phyloP scores from a whole-genome alignment of 2,888 invertebrate genomes.

The Melitaea athalia region DNA sequence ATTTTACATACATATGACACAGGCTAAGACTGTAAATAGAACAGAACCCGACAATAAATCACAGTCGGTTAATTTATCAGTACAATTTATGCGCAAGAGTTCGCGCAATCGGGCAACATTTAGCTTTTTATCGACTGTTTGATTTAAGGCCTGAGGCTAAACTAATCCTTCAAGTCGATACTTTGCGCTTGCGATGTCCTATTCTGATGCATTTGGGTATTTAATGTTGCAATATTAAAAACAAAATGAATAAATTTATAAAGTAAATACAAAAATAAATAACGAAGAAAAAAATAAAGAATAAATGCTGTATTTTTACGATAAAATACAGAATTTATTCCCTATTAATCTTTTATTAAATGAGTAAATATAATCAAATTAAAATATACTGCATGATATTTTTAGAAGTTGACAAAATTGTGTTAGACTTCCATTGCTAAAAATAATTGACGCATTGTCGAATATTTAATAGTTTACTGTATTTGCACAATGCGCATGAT shows the following conservation, averaged over 20 bases:
- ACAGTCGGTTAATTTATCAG: slow-evolving; percentile 77
- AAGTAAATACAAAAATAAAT: too few relatives aligned
- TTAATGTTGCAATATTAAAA: not conserved
- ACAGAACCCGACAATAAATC: slow-evolving; percentile 59
- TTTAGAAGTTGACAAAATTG: too few relatives aligned
- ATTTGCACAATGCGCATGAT: too few relatives aligned
- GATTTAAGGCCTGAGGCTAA: slow-evolving; percentile 66
- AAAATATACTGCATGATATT: too few relatives aligned
- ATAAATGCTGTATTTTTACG: too few relatives aligned
- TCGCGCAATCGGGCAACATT: slow-evolving; percentile 78
- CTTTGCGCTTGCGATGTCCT: slow-evolving; percentile 49
- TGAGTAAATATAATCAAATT: too few relatives aligned
- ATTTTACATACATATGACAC: not conserved
- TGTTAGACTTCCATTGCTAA: too few relatives aligned
- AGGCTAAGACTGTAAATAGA: slow-evolving; percentile 19
- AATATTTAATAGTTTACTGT: too few relatives aligned
- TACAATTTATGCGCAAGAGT: slow-evolving; percentile 74
- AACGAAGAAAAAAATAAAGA: too few relatives aligned
- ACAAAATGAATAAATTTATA: not conserved
- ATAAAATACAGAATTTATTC: too few relatives aligned
- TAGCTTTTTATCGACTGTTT: slow-evolving; percentile 80
- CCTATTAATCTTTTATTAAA: too few relatives aligned
- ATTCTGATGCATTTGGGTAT: slow-evolving; percentile 52
- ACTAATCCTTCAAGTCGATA: slow-evolving; percentile 80
- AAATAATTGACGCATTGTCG: too few relatives aligned